These are phyloP conservation scores for Anas capensis DNA, from an alignment of 2,797 vertebrate species.

Conservation along the genomic window DNA sequence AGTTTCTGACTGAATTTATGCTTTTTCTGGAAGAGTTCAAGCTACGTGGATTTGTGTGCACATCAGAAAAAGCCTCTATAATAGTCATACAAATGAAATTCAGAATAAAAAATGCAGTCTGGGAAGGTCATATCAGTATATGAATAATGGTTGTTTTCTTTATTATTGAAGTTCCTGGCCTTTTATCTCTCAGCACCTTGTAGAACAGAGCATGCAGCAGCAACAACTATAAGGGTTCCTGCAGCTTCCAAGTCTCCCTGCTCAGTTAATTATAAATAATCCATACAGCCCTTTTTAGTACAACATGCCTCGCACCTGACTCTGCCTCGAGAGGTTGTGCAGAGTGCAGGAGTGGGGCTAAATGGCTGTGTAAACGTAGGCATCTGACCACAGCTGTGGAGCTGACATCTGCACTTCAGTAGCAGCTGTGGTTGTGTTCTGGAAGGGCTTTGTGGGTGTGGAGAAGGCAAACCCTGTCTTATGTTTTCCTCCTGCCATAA, in stretches of 20 bases:
- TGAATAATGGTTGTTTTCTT: slow-evolving; percentile 5
- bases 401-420: not conserved
- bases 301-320: not conserved
- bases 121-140: not conserved
- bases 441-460: not conserved
- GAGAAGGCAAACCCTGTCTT: not conserved
- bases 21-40: not conserved
- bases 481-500: fast-evolving
- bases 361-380: not conserved
- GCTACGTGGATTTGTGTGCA: not conserved
- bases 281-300: not conserved
- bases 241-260: not conserved
- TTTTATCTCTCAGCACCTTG: not conserved
- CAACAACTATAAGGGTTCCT: not conserved
- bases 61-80: not conserved
- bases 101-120: not conserved
- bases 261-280: not conserved
- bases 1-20: not conserved
- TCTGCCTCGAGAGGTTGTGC: not conserved
- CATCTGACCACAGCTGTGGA: not conserved
- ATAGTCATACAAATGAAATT: not conserved
- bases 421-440: not conserved
- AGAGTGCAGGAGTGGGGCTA: not conserved
- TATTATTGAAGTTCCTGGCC: not conserved
- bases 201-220: not conserved